phyloP scores from a whole-genome alignment of 2,888 invertebrate genomes.

The Xestia rhomboidea region DNA sequence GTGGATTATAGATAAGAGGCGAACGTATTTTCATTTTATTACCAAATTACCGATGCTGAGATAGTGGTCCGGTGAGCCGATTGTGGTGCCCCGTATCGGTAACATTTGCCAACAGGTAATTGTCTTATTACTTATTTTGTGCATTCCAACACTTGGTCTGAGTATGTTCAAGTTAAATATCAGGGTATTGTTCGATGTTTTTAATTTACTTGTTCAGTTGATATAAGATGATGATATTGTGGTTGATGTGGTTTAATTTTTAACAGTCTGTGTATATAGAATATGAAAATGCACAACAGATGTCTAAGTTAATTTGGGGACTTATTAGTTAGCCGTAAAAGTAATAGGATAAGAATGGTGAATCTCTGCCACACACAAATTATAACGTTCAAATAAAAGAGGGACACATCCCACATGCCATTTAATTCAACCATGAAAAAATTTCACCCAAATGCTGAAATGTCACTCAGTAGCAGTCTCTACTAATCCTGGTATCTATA shows the following conservation, averaged over 20 bases:
- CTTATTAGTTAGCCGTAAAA: background rate
- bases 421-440: background rate
- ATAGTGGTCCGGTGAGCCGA: constrained; percentile 81
- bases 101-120: constrained; percentile 88
- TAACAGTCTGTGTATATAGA: fast-evolving
- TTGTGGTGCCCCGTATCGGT: constrained; percentile 82
- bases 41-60: constrained; percentile 90
- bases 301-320: background rate
- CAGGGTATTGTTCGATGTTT: constrained; percentile 28
- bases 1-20: constrained; percentile 88
- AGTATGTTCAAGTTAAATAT: constrained; percentile 58
- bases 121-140: constrained; percentile 84
- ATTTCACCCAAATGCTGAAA: too few species aligned
- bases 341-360: background rate
- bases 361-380: background rate
- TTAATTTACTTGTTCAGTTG: constrained; percentile 30
- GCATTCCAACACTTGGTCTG: constrained; percentile 79
- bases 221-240: constrained; percentile 11
- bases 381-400: background rate
- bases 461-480: too few species aligned
- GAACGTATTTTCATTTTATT: constrained; percentile 91
- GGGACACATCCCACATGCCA: background rate
- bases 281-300: too few species aligned
- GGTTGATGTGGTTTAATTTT: background rate
- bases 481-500: background rate